phyloP scores from a whole-genome alignment of 2,113 vertebrate species.

The Kryptolebias marmoratus region DNA sequence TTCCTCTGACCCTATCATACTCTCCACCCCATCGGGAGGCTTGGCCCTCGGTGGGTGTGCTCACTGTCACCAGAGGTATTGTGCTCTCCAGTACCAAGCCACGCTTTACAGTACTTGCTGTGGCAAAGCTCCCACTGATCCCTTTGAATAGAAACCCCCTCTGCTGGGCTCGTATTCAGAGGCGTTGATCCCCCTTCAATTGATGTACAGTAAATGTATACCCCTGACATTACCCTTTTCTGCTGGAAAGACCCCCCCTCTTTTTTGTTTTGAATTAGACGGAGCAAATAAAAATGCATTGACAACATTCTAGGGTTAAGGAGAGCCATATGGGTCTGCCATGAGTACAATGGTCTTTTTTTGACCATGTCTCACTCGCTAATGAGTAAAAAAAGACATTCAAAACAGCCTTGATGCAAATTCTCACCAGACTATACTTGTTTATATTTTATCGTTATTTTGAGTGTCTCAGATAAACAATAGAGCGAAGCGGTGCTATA shows the following conservation, averaged over 20 bases:
- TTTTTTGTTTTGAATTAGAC: slow-evolving; percentile 50
- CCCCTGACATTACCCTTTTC: slow-evolving; percentile 25
- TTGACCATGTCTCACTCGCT: slow-evolving; percentile 30
- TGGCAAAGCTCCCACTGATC: slow-evolving; percentile 49
- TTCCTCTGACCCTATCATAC: slow-evolving; percentile 27
- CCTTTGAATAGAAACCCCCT: slow-evolving; percentile 58
- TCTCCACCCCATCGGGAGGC: slow-evolving; percentile 31
- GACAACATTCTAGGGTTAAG: slow-evolving; percentile 46
- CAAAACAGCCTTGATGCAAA: slow-evolving; percentile 48
- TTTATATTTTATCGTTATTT: slow-evolving; percentile 31
- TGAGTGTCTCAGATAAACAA: slow-evolving; percentile 30
- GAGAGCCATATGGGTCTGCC: slow-evolving; percentile 39
- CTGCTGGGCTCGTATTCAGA: slow-evolving; percentile 41
- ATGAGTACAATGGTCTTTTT: slow-evolving; percentile 36
- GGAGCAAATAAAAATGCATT: slow-evolving; percentile 47
- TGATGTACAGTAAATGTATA: slow-evolving; percentile 25
- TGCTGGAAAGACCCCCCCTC: slow-evolving; percentile 18
- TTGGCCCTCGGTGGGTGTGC: slow-evolving; percentile 48
- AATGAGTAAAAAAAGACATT: slow-evolving; percentile 38
- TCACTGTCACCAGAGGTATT: slow-evolving; percentile 56
- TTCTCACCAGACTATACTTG: slow-evolving; percentile 21
- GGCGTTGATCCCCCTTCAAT: slow-evolving; percentile 31
- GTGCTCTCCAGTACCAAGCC: slow-evolving; percentile 45
- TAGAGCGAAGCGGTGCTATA: slow-evolving; percentile 26
- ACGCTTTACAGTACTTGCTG: slow-evolving; percentile 62